phyloP scores from a whole-genome alignment of 2,888 invertebrate genomes.

The Pelosia muscerda region DNA sequence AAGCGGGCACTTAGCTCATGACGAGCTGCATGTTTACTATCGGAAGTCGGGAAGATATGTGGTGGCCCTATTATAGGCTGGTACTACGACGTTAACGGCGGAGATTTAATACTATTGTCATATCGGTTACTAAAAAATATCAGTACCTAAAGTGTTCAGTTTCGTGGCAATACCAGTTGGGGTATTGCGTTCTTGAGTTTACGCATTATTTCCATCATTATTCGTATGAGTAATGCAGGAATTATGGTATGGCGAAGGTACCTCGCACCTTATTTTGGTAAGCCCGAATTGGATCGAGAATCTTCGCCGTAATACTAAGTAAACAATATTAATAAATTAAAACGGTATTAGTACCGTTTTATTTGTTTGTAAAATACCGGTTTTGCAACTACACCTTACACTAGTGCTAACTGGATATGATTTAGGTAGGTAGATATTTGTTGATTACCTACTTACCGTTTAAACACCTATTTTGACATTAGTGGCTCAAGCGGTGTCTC shows the following conservation, averaged over 20 bases:
- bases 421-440: neutral
- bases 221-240: neutral
- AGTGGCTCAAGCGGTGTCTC: too few species aligned
- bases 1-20: too few species aligned
- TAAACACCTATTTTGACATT: neutral
- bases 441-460: slow-evolving; percentile 3
- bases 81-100: too few species aligned
- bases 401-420: neutral
- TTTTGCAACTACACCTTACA: too few species aligned
- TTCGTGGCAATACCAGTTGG: neutral
- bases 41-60: too few species aligned
- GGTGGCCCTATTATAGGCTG: too few species aligned
- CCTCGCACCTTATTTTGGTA: neutral
- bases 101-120: too few species aligned
- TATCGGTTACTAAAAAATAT: too few species aligned
- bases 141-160: too few species aligned
- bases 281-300: neutral
- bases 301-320: neutral
- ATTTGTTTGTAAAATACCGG: neutral
- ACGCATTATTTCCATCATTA: neutral
- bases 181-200: neutral
- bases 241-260: neutral
- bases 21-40: too few species aligned
- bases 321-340: neutral
- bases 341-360: neutral